Evolutionary conservation across 2,113 vertebrate genomes (phyloP).

Genomic region (Tragulus kanchil): DNA sequence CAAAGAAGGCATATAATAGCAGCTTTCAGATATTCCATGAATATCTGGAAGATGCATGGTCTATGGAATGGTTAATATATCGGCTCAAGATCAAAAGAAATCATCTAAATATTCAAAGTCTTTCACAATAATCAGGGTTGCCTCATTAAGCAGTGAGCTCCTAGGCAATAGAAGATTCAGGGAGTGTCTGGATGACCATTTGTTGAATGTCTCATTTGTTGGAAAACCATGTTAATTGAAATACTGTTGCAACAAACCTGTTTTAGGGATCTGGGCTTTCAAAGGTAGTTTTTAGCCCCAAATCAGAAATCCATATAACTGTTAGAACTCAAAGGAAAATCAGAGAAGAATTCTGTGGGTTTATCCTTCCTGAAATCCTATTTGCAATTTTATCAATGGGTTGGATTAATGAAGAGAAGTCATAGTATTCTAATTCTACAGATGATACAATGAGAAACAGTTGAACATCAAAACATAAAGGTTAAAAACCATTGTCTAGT

Average conservation of each 20-base stretch:
- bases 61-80: background rate
- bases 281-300: background rate
- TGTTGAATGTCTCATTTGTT: background rate
- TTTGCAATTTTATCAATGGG: constrained; percentile 29
- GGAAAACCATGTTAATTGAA: constrained; percentile 42
- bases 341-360: constrained; percentile 1
- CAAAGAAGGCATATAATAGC: background rate
- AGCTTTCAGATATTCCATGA: background rate
- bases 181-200: background rate
- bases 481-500: background rate
- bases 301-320: background rate
- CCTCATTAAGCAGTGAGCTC: background rate
- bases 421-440: background rate
- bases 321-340: background rate
- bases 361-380: background rate
- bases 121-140: background rate
- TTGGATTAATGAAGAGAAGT: background rate
- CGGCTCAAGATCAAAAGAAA: background rate
- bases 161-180: background rate
- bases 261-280: constrained; percentile 36
- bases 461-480: background rate
- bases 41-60: background rate
- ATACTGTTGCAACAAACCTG: background rate
- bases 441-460: background rate
- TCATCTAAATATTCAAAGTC: background rate